Base-by-base conservation (phyloP, 1,140 invertebrate species). In the Pogonus chalceus region DNA sequence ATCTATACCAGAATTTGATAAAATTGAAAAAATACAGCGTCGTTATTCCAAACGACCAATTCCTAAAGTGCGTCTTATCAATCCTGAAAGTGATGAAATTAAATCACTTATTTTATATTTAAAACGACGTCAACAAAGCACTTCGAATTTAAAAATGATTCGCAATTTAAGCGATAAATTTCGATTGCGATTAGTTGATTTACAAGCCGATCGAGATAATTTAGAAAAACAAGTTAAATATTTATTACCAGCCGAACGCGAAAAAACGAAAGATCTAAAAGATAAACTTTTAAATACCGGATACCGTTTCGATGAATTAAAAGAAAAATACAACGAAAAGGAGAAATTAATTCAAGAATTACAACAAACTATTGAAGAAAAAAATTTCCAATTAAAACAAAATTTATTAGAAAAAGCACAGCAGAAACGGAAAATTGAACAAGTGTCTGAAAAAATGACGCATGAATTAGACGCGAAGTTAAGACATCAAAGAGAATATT, bases 351-450 rank as follows among this genome's bases (percentile, higher is more conserved):
- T 54, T 53, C 63, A 54, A 58, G 69, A 48, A 46, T 66, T 50
- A 55, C 65, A 51, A 57, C 64, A 39, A 60, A 74, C 60, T 57
- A 57, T 88, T 4, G 78, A 76, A 62, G 83, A 85, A 58, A 84
- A 85, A 63, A 81, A 87, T 53, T 69, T 81, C 56, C 74, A 78
- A 50, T 66, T 90, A 0, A 85, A 78, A 58, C 83, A 87, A 66
- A 79, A 83, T 53, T 76, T 82, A 21, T 72, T 87, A 23, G 86
- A 90, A 54, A 85, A 83, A 60, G 83, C 87, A 63, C 82, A 81
- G 58, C 80, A 82, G 24, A 88, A 88, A 65, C 77, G 83, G 56
- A 84, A 82, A 62, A 84, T 80, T 57, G 80, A 80, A 26, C 71
- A 78, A 14, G 85, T 87, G 62, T 80, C 86, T 7, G 84, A 82